Base-by-base conservation (phyloP, 2,888 invertebrate species). In the Liposcelis brunnea region DNA sequence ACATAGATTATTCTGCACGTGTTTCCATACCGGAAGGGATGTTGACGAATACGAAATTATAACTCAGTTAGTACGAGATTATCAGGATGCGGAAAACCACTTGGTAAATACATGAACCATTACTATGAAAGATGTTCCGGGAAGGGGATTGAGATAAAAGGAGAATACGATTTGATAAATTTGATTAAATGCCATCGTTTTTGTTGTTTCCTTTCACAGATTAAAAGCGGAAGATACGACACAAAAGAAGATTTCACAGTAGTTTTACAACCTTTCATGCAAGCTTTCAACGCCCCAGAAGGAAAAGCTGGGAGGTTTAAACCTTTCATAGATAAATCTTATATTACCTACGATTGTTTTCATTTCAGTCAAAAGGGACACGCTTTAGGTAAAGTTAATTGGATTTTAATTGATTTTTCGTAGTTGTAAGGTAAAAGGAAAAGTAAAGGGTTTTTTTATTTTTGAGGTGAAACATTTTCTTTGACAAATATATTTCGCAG, bases 301-400 rank as follows among this genome's bases (percentile, higher is more conserved):
- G 64, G 71, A 37, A 49, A 49, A 6, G 51, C 48, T 2, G 56
- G 53, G 31, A 52, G 57, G 48, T 58, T 54, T 33, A 59, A 62
- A 44, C 70, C 71, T 55, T 74, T 74, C 55, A 75, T 80, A 38
- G 78, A 80, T 62, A 70, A 74, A 57, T 76, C 72, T 33, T 75
- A 75, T 59, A 75, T 80, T 55, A 79, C 80, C 2, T 74, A 80
- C 56, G 80, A 81, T 59, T 80, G 81, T 62, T 81, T 81, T 61
- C 80, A 81, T 63, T 80, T 81, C 64, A 80, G 80, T 46, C 80
- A 81, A 62, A 80, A 79, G 59, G 80, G 80, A n/a, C 79, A 80
- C 50, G 80, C 80, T 1, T 59, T 80, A 44, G 79, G 79, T 79
- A 62, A 62, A 57, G 47, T 10, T 36, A 12, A 40, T 26, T 26